Conservation (phyloP, 2,797 vertebrate species). For the Tiaroga cobitis region DNA sequence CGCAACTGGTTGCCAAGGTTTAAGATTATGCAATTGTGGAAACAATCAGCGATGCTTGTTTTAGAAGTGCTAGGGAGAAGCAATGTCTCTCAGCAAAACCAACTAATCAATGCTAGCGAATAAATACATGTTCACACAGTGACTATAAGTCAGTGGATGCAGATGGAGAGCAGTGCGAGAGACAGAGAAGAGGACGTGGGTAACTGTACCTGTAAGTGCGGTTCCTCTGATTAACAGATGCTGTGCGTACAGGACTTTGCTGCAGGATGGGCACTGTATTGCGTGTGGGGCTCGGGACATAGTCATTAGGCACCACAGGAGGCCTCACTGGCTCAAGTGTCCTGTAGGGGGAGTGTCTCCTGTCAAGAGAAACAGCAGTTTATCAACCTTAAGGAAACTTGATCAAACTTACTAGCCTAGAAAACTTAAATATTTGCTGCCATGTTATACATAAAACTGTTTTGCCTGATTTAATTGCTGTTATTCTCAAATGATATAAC, state of each 20-base stretch:
- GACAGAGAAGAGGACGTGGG: background rate
- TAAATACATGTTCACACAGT: background rate
- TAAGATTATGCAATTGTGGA: conserved; percentile 29
- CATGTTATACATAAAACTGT: background rate
- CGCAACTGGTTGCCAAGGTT: conserved; percentile 30
- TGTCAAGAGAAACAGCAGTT: conserved; percentile 65
- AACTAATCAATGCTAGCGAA: background rate
- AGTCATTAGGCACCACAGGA: conserved; percentile 96
- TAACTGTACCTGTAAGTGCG: conserved; percentile 92
- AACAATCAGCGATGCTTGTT: conserved; percentile 33
- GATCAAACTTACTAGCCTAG: background rate
- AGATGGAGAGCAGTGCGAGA: background rate
- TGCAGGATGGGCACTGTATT: conserved; percentile 82
- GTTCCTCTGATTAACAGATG: conserved; percentile 92
- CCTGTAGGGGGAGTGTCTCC: conserved; percentile 96
- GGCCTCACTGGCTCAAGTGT: conserved; percentile 96
- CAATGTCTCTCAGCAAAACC: background rate
- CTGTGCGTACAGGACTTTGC: conserved; percentile 91
- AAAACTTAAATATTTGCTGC: background rate
- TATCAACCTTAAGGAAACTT: background rate
- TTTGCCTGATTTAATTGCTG: background rate
- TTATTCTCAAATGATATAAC: background rate
- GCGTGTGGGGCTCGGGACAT: conserved; percentile 92
- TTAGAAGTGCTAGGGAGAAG: conserved; percentile 8
- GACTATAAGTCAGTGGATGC: background rate